A percentile compares a stretch with the other conserved stretches of the same genome.
Evolutionary conservation across 2,113 vertebrate genomes (phyloP).

Genomic region (Myocastor coypus): DNA sequence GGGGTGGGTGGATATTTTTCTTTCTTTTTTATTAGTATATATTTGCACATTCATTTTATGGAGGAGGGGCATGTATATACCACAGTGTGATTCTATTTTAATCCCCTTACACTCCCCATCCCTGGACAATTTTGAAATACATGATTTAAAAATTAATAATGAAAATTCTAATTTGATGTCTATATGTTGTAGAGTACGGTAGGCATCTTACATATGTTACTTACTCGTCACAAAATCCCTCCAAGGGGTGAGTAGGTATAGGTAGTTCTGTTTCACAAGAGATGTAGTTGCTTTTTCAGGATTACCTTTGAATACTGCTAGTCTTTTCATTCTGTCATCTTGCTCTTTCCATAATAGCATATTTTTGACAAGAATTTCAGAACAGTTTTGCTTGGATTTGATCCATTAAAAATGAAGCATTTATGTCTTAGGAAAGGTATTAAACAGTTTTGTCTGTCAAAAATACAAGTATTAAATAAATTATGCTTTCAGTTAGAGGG

Average conservation of each 20-base stretch:
- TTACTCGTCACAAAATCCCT: conserved; percentile 10
- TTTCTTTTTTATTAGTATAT: not conserved
- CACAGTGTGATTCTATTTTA: not conserved
- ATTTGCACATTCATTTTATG: not conserved
- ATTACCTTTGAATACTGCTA: not conserved
- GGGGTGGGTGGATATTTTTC: not conserved
- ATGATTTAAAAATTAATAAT: conserved; percentile 3
- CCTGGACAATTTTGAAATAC: not conserved
- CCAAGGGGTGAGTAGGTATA: not conserved
- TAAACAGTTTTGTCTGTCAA: conserved; percentile 34
- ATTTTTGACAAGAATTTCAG: conserved; percentile 41
- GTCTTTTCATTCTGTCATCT: not conserved
- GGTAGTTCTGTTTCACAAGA: conserved; percentile 13
- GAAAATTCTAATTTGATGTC: not conserved
- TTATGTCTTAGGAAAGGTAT: conserved; percentile 40
- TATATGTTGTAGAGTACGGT: not conserved
- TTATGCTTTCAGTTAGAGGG: conserved; percentile 49
- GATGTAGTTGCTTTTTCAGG: not conserved
- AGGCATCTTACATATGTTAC: not conserved
- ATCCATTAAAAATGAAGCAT: not conserved
- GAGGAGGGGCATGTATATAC: not conserved
- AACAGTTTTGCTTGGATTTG: conserved; percentile 55
- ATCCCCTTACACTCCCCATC: not conserved
- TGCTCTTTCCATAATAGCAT: not conserved
- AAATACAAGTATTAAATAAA: conserved; percentile 32